phyloP scores from a whole-genome alignment of 1,140 invertebrate species.

The Cheumatopsyche charites region DNA sequence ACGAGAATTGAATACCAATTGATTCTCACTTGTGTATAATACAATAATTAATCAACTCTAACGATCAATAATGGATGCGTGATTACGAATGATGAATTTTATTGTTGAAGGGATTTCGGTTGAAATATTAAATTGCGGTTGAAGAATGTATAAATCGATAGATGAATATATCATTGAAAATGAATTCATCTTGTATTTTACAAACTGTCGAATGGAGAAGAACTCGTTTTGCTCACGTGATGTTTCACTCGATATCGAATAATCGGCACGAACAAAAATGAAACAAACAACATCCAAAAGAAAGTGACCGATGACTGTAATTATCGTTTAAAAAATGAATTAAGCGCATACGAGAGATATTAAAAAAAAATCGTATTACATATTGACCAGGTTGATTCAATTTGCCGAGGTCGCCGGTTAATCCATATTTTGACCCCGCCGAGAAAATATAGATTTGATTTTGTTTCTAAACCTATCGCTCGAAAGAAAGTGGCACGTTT shows the following conservation, averaged over 20 bases:
- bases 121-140: too few species aligned
- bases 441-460: background rate
- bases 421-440: slow-evolving; percentile 15
- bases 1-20: too few species aligned
- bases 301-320: slow-evolving; percentile 8
- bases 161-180: background rate
- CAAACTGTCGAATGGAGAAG: background rate
- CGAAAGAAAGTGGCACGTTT: slow-evolving; percentile 14
- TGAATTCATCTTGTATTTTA: background rate
- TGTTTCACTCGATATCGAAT: background rate
- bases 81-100: too few species aligned
- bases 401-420: slow-evolving; percentile 4
- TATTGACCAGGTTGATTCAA: slow-evolving; percentile 10
- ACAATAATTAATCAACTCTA: too few species aligned
- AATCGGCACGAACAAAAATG: background rate
- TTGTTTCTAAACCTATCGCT: background rate
- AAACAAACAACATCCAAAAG: slow-evolving; percentile 2
- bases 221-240: slow-evolving; percentile 3
- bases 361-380: background rate
- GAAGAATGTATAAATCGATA: too few species aligned
- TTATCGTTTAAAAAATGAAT: slow-evolving; percentile 4
- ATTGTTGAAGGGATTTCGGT: too few species aligned
- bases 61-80: too few species aligned
- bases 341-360: background rate
- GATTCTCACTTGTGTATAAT: too few species aligned